phyloP scores from a whole-genome alignment of 1,140 invertebrate genomes.

The Drosophila sturtevanti region DNA sequence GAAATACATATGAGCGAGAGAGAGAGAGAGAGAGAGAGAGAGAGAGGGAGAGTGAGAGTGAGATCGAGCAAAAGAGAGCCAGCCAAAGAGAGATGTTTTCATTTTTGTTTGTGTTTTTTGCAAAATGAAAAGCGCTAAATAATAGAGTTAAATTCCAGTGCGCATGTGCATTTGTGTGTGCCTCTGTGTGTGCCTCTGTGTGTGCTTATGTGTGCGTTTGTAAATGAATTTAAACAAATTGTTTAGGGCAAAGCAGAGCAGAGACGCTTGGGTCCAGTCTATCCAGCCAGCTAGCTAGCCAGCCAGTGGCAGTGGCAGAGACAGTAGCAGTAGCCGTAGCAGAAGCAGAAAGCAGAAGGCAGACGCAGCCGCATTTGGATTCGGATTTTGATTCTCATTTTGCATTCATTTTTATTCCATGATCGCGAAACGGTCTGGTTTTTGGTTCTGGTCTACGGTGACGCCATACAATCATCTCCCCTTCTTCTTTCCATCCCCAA shows the following conservation, averaged over 20 bases:
- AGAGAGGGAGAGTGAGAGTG: background rate
- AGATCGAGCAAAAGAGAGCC: too few relatives aligned
- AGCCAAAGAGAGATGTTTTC: background rate
- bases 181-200: too few relatives aligned
- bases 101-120: conserved; percentile 31
- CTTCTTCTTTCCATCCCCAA: background rate
- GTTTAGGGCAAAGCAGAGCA: conserved; percentile 37
- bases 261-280: background rate
- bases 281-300: too few relatives aligned
- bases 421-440: conserved; percentile 20
- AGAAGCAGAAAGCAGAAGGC: background rate
- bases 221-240: conserved; percentile 54
- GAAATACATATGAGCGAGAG: conserved; percentile 9
- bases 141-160: conserved; percentile 69
- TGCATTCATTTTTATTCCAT: conserved; percentile 38
- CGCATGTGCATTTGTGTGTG: conserved; percentile 22
- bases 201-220: conserved; percentile 32
- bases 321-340: background rate
- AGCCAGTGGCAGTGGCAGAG: conserved; percentile 1
- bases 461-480: background rate
- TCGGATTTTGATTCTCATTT: conserved; percentile 12
- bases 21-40: conserved; percentile 13
- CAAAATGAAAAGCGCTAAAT: conserved; percentile 49
- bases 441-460: background rate
- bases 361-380: conserved; percentile 15